Evolutionary conservation across 1,140 invertebrate genomes (phyloP), one percentile per base, ranked within the genome.

Genomic region (Eumaeus atala): DNA sequence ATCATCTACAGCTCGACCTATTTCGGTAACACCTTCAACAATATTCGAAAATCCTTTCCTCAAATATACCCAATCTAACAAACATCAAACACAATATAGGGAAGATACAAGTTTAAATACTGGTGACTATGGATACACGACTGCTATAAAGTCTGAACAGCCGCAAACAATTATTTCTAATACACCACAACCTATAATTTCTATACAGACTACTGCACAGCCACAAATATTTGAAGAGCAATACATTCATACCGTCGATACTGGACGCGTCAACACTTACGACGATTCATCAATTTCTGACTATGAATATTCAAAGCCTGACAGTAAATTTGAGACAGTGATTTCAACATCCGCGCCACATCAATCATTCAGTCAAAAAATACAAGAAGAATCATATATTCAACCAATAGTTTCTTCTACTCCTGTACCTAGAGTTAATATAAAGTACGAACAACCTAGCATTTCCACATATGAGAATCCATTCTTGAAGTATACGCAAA

Each of bases 381-480:
- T 53, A 79, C 70, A 28, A 69, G 76, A 44, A 72, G 79, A 61
- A 74, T 68, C 9, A 38, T 79, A 36, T 74, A 76, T 17, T 70
- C 58, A 53, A 3, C 67, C 72, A 47, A 67, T 44, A 71, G 18
- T 66, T 61, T 77, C 78, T 17, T 74, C 82, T n/a, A 87, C 86
- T n/a, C 54, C 70, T 28, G 55, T 61, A 12, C 70, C 86, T 17
- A 48, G 64, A 48, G 58, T 79, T 35, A 64, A 82, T 34, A 47
- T 74, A 14, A 54, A 61, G 21, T 74, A 79, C 50, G 66, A 81
- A 56, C 58, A 79, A 54, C 67, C 82, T n/a, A 58, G 76, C 34
- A 75, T 84, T 12, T 70, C 81, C 38, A 51, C 74, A 36, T 84
- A 86, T 53, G 67, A 87, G 58, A 88, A 87, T 61, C 85, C 85